phyloP scores from a whole-genome alignment of 1,140 invertebrate species.

The Drosophila orena region DNA sequence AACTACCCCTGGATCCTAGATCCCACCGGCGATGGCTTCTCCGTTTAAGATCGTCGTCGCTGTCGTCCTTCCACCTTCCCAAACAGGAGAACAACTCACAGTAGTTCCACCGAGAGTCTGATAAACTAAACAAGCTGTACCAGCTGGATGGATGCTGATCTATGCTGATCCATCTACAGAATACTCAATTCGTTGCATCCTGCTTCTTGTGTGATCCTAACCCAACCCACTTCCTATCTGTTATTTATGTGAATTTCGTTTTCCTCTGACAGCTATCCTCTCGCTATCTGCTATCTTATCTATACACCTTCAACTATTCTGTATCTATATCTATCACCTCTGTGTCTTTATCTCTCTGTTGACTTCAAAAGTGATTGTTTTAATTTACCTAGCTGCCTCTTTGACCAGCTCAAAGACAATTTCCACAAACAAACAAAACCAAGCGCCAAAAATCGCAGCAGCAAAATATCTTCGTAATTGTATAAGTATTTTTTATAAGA shows the following conservation, averaged over 20 bases:
- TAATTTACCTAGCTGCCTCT: conserved; percentile 72
- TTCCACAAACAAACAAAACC: conserved; percentile 54
- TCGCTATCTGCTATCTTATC: conserved; percentile 14
- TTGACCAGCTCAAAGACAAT: conserved; percentile 62
- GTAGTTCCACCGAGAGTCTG: conserved; percentile 85
- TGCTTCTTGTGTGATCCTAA: conserved; percentile 31
- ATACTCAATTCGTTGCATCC: conserved; percentile 51
- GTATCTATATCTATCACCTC: background rate
- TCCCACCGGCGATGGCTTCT: conserved; percentile 97
- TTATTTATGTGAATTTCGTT: conserved; percentile 50
- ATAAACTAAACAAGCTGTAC: conserved; percentile 71
- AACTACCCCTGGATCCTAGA: conserved; percentile 98
- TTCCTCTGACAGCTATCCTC: conserved; percentile 23
- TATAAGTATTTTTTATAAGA: conserved; percentile 84
- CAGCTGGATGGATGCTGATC: no score
- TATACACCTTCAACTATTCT: background rate
- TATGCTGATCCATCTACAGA: conserved; percentile 39
- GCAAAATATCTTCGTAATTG: conserved; percentile 81
- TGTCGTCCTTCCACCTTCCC: conserved; percentile 35
- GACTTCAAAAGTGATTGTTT: conserved; percentile 76
- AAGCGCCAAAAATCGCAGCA: conserved; percentile 81
- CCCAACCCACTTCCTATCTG: conserved; percentile 23
- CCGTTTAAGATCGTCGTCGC: conserved; percentile 86
- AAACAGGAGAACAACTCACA: conserved; percentile 76
- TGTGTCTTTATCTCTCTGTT: conserved; percentile 40